These are phyloP conservation scores for Napeogenes inachia DNA, from an alignment of 2,888 invertebrate genomes.

Conservation along the genomic window DNA sequence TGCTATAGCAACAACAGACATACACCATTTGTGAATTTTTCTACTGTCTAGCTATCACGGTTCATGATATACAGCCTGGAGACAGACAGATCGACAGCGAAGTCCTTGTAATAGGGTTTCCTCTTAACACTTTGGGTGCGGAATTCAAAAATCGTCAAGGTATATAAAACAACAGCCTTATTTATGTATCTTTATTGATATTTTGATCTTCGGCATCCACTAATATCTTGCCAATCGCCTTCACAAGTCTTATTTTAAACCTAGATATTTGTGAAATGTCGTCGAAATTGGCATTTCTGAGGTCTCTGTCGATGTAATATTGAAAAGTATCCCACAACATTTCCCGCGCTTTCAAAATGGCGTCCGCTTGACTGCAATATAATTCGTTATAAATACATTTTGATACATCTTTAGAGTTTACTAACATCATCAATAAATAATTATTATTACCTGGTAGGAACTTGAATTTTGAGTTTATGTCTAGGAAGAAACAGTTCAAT, in stretches of 20 bases:
- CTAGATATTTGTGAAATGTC: constrained; percentile 40
- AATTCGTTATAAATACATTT: no score
- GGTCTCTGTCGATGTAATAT: constrained; percentile 68
- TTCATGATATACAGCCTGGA: no score
- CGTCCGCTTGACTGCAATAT: constrained; percentile 71
- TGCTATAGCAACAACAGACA: no score
- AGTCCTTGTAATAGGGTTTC: no score
- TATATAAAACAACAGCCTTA: constrained; percentile 1
- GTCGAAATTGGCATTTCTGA: constrained; percentile 43
- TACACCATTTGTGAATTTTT: no score
- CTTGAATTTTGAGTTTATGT: constrained; percentile 49
- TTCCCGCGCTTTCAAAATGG: constrained; percentile 60
- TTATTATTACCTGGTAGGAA: constrained; percentile 48
- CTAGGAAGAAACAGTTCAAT: constrained; percentile 45
- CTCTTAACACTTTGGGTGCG: no score
- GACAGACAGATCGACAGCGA: no score
- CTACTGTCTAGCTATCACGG: no score
- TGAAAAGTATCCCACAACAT: constrained; percentile 68
- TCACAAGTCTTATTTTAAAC: constrained; percentile 54
- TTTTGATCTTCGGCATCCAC: constrained; percentile 49
- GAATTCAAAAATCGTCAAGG: not conserved
- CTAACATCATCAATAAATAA: not conserved
- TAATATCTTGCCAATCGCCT: constrained; percentile 51
- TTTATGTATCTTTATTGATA: constrained; percentile 6
- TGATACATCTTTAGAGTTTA: not conserved